Conservation (phyloP, 2,888 invertebrate species). For the Tribolium freemani region DNA sequence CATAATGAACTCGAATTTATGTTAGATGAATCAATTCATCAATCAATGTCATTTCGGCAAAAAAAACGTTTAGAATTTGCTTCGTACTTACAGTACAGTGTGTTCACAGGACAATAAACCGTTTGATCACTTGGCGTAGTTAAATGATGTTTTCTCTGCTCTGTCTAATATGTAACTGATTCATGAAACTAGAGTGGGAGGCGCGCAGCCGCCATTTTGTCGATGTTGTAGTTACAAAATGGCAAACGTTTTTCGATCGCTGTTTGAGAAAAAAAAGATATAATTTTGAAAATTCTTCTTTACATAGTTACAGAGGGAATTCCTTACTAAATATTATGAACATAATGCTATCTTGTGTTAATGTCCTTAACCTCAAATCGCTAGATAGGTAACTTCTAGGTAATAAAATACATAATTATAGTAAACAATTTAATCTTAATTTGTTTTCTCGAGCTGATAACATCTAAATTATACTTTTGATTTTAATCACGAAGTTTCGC, state of each 20-base stretch:
- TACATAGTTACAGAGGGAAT: conserved; percentile 49
- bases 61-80: no score
- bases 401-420: conserved; percentile 56
- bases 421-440: conserved; percentile 62
- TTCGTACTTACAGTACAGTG: no score
- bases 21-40: no score
- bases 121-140: no score
- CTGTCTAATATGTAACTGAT: no score
- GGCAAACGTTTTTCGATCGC: background rate
- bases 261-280: background rate
- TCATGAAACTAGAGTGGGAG: no score
- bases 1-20: no score
- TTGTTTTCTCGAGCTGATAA: conserved; percentile 6
- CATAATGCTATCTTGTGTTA: conserved; percentile 56
- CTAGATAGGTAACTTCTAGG: conserved; percentile 38
- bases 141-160: no score
- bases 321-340: conserved; percentile 64
- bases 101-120: no score
- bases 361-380: conserved; percentile 63
- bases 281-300: background rate
- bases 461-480: conserved; percentile 31
- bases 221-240: background rate
- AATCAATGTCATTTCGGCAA: no score
- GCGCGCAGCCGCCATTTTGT: background rate
- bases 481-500: background rate